Evolutionary conservation across 1,140 invertebrate genomes (phyloP), one percentile per base, ranked within the genome.

Genomic region (Drosophila obscura): DNA sequence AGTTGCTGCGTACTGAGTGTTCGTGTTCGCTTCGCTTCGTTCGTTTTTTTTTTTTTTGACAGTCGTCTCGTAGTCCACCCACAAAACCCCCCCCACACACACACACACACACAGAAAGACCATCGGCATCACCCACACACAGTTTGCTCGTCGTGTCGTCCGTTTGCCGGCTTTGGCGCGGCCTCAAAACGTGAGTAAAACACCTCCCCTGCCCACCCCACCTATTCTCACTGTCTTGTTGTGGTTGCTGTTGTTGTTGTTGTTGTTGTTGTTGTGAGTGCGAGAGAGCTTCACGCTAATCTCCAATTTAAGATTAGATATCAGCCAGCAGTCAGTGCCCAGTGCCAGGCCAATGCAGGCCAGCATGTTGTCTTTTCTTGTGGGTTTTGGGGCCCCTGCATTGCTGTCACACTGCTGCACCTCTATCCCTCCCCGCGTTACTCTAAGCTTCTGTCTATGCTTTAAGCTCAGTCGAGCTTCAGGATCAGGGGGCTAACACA

Each of bases 231-330:
- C 28, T 16, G 45, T 43, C 11, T 13, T 2, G 7, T n/a, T 24
- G 5, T 45, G 43, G 46, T 55, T 44, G 35, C 39, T 41, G 24
- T 56, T 52, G 62, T 41, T 52, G 62, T 41, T 57, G 45, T 52
- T 46, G 46, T 55, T 44, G 35, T 28, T 41, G 24, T 56, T 52
- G 62, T 41, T 57, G 45, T 52, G 65, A 57, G 55, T 51, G 49
- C 44, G 31, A 73, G 49, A 71, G 59, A 55, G 55, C 62, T 66
- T 51, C 65, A 73, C 55, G 59, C 59, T 88, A 88, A 88, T 88
- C 79, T 88, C 52, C 56, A 68, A 62, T 74, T 79, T 57, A 39
- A 82, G 83, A 88, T 88, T 74, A 88, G 83, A 88, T 88, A 88
- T 77, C 45, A 35, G 31, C 31, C 31, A 45, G 52, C 52, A 19